These are phyloP conservation scores for Drosophila parabipectinata DNA, from an alignment of 1,140 invertebrate species.

Conservation along the genomic window DNA sequence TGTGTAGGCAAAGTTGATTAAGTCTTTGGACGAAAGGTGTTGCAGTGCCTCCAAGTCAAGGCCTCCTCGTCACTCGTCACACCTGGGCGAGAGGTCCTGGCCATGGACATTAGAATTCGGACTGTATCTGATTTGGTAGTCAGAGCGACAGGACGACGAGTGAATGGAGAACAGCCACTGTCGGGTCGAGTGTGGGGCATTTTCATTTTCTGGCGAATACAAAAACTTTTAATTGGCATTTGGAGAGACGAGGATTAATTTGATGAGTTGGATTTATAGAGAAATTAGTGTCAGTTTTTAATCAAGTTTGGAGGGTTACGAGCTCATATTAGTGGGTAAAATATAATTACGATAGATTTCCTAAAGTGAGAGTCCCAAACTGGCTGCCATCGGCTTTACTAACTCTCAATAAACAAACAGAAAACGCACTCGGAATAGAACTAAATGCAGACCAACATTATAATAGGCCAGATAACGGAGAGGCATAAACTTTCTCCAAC, in stretches of 20 bases:
- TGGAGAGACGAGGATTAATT: conserved; percentile 9
- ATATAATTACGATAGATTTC: background rate
- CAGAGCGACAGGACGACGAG: conserved; percentile 24
- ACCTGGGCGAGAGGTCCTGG: conserved; percentile 7
- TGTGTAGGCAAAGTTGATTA: conserved; percentile 50
- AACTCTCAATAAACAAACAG: background rate
- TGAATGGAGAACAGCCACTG: background rate
- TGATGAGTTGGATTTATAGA: conserved; percentile 10
- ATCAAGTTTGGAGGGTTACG: background rate
- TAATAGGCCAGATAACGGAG: conserved; percentile 11
- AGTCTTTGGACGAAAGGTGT: conserved; percentile 50
- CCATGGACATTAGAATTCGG: conserved; percentile 21
- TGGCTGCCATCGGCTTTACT: background rate
- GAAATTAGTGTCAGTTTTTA: conserved; percentile 1
- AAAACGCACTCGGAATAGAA: background rate
- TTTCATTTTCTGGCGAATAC: conserved; percentile 3
- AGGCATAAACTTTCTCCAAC: conserved; percentile 22
- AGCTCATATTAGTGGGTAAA: too few relatives aligned
- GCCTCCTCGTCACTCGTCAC: background rate
- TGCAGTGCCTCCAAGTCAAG: conserved; percentile 25
- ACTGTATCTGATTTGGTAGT: conserved; percentile 37
- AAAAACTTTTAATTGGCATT: conserved; percentile 45
- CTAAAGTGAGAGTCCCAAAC: background rate
- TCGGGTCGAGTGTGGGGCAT: conserved; percentile 3
- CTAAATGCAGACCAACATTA: conserved; percentile 7